Percentiles rank a stretch among this genome's conserved stretches.
These are phyloP conservation scores for Boloria euphrosyne DNA, from an alignment of 2,888 invertebrate genomes.

Conservation along the genomic window DNA sequence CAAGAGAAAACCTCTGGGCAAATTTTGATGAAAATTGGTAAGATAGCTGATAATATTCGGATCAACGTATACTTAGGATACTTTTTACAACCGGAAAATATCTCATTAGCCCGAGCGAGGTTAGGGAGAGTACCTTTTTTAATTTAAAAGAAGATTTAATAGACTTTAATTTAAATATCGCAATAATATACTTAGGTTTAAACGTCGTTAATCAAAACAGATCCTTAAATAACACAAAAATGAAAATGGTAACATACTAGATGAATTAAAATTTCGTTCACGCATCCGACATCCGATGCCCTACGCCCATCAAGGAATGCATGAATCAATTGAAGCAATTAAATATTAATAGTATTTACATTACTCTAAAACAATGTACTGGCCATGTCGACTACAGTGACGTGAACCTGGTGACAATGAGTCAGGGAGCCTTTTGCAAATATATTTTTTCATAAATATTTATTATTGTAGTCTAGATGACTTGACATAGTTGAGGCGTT, in stretches of 20 bases:
- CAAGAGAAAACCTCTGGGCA: too few relatives aligned
- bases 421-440: slow-evolving; percentile 23
- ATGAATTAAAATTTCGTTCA: slow-evolving; percentile 32
- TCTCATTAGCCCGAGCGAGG: too few relatives aligned
- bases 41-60: too few relatives aligned
- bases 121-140: too few relatives aligned
- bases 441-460: neutral
- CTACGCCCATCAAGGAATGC: slow-evolving; percentile 38
- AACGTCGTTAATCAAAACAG: neutral
- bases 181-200: too few relatives aligned
- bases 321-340: slow-evolving; percentile 44
- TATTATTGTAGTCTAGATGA: too few relatives aligned
- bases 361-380: slow-evolving; percentile 37
- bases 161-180: too few relatives aligned
- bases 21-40: too few relatives aligned
- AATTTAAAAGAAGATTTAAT: too few relatives aligned
- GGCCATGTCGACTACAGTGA: slow-evolving; percentile 28
- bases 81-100: too few relatives aligned
- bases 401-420: slow-evolving; percentile 33
- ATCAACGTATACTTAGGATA: too few relatives aligned
- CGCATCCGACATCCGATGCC: slow-evolving; percentile 38
- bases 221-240: slow-evolving; percentile 12
- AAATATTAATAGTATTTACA: slow-evolving; percentile 44
- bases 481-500: too few relatives aligned
- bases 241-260: slow-evolving; percentile 25